Evolutionary conservation across 2,888 invertebrate species (phyloP).

Genomic region (Caenorhabditis auriculariae): DNA sequence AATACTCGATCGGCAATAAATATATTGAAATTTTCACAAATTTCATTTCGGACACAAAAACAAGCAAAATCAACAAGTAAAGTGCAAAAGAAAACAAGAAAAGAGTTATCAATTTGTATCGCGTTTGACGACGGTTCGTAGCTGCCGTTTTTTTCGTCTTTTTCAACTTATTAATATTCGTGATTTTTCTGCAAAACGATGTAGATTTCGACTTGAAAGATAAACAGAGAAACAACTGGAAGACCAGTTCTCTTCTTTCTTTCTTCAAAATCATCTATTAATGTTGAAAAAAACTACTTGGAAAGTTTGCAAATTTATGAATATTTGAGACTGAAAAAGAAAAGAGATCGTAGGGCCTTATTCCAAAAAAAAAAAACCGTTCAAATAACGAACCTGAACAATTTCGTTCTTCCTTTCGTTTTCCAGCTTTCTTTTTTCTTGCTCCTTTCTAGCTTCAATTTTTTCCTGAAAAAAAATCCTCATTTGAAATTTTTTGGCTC

Average conservation of each 20-base stretch:
- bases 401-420: conserved; percentile 57
- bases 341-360: no score
- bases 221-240: no score
- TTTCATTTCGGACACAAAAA: not conserved
- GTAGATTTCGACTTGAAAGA: no score
- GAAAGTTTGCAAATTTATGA: no score
- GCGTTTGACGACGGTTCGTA: conserved; percentile 54
- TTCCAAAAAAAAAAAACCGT: not conserved
- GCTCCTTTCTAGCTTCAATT: conserved; percentile 44
- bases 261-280: no score
- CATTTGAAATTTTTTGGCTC: not conserved
- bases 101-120: no score
- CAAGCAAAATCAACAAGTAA: not conserved
- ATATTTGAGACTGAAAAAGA: no score
- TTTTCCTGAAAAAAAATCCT: conserved; percentile 22
- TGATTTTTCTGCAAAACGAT: conserved; percentile 42
- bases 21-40: not conserved
- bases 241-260: no score
- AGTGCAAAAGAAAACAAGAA: no score
- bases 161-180: conserved; percentile 55
- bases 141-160: conserved; percentile 56
- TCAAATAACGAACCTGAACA: conserved; percentile 42
- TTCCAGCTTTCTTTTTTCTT: conserved; percentile 52
- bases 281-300: no score
- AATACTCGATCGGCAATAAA: no score